Conservation (phyloP, 2,113 vertebrate species). For the Rhabdomys dilectus region DNA sequence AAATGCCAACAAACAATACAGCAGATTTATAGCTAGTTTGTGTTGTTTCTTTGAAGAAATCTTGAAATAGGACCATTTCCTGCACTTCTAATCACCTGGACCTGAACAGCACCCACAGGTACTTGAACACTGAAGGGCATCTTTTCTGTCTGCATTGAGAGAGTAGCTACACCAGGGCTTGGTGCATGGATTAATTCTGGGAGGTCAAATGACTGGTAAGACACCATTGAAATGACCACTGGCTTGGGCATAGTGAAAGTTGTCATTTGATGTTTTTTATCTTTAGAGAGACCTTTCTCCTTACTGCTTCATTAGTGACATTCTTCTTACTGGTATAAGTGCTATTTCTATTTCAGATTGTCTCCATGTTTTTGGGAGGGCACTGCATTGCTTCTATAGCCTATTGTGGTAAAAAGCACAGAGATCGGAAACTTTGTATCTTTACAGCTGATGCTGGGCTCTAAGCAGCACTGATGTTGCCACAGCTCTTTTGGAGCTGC, state of each 20-base stretch:
- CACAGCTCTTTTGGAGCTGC: constrained; percentile 24
- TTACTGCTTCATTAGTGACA: constrained; percentile 74
- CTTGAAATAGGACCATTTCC: constrained; percentile 17
- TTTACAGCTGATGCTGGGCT: constrained; percentile 86
- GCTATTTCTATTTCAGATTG: constrained; percentile 84
- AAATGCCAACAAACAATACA: background rate
- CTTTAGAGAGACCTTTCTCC: constrained; percentile 85
- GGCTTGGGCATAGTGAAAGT: constrained; percentile 85
- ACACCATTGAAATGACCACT: constrained; percentile 83
- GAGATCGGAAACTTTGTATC: constrained; percentile 59
- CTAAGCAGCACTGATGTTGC: constrained; percentile 89
- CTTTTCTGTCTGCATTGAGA: constrained; percentile 66
- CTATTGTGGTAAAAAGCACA: constrained; percentile 69
- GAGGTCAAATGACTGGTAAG: constrained; percentile 61
- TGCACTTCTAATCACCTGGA: constrained; percentile 83
- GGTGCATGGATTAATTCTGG: background rate
- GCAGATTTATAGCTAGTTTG: constrained; percentile 88
- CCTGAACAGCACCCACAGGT: constrained; percentile 90
- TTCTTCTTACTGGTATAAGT: constrained; percentile 82
- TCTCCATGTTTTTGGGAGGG: constrained; percentile 86
- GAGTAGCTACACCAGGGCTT: constrained; percentile 70
- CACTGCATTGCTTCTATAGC: constrained; percentile 88
- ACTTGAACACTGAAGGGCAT: constrained; percentile 77
- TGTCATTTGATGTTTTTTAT: constrained; percentile 82
- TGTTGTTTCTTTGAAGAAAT: constrained; percentile 72